phyloP scores from a whole-genome alignment of 2,113 vertebrate genomes.

The Micromys minutus region DNA sequence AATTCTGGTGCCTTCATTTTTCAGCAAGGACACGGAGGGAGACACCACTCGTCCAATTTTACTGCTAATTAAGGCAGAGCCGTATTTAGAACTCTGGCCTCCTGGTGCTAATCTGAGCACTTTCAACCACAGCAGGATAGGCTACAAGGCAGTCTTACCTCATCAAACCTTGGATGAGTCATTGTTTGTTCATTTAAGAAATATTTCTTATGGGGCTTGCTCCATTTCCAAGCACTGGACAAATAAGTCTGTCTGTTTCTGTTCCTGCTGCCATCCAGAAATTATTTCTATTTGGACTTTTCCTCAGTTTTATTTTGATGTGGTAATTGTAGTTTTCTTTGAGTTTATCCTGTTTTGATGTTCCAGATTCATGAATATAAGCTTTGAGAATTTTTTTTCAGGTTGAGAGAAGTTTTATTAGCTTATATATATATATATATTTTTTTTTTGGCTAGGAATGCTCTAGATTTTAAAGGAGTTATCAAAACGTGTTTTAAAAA shows the following conservation, averaged over 20 bases:
- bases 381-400: background rate
- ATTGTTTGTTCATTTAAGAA: background rate
- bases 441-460: background rate
- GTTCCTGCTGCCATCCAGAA: background rate
- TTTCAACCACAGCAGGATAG: background rate
- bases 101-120: background rate
- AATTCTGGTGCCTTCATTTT: background rate
- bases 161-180: background rate
- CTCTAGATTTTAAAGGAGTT: background rate
- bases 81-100: slow-evolving; percentile 1
- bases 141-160: background rate
- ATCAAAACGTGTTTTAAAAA: background rate
- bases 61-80: slow-evolving; percentile 34
- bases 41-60: background rate
- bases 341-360: slow-evolving; percentile 6
- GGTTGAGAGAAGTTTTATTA: background rate
- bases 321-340: slow-evolving; percentile 5
- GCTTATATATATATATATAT: too few species aligned
- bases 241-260: background rate
- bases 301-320: slow-evolving; percentile 7
- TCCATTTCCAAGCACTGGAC: background rate
- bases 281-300: slow-evolving; percentile 51
- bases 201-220: background rate
- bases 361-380: background rate
- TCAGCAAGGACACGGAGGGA: background rate